These are phyloP conservation scores for Cercocebus atys DNA, from an alignment of 2,113 vertebrate species.

Conservation along the genomic window DNA sequence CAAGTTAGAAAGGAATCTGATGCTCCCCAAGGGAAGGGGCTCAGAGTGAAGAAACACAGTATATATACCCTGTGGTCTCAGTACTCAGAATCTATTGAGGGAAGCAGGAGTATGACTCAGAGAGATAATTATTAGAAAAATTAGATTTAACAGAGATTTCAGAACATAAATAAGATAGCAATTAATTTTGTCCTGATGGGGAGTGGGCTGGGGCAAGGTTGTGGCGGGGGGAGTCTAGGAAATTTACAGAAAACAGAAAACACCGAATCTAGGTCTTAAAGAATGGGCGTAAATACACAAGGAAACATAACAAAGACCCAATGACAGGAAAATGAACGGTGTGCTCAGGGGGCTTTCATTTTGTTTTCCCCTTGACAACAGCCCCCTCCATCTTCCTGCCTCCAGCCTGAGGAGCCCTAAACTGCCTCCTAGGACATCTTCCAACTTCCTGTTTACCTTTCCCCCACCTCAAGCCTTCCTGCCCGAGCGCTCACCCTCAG, in stretches of 20 bases:
- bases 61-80: not conserved
- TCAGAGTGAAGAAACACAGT: not conserved
- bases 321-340: not conserved
- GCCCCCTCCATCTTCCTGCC: not conserved
- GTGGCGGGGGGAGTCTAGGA: accelerated
- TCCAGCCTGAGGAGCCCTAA: not conserved
- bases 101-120: not conserved
- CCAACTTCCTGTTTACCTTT: not conserved
- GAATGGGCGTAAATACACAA: not conserved
- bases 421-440: not conserved
- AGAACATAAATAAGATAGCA: not conserved
- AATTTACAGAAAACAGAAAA: not conserved
- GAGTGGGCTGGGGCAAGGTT: too few relatives aligned
- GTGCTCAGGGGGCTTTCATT: not conserved
- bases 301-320: not conserved
- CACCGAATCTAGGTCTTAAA: not conserved
- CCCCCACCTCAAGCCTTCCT: not conserved
- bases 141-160: not conserved
- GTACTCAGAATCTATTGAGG: not conserved
- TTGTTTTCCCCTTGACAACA: not conserved
- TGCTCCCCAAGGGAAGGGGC: constrained; percentile 42
- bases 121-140: not conserved
- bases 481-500: not conserved
- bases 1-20: constrained; percentile 45
- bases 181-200: not conserved